Base-by-base conservation (phyloP, 1,140 invertebrate species). In the Pseudomyrmex dendroicus region DNA sequence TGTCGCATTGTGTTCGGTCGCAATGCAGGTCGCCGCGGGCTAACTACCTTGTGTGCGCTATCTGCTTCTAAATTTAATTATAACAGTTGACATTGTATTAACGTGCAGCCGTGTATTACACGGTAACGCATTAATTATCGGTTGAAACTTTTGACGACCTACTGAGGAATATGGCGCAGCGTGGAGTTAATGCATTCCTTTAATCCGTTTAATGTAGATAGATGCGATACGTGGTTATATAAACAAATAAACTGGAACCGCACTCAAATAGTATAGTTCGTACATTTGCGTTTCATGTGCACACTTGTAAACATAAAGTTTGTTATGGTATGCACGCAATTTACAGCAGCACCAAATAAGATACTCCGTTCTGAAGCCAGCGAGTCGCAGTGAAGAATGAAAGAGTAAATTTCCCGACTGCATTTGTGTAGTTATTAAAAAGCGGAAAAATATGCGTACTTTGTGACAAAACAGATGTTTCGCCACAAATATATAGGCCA, bases 61-160 rank as follows among this genome's bases (percentile, higher is more conserved):
- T 80, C 76, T 80, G 44, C 35, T 70, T 80, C 76, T 80, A 80
- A 80, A 80, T 80, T 80, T 80, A 80, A 80, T 80, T 80, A 80
- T 80, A 70, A 80, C 76, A 70, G 76, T 35, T 66, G 44, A 59
- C 66, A 59, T 72, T 72, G 76, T 57, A 72, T 72, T 80, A 80
- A 78, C 76, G 59, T 73, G 44, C 22, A 10, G 56, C 57, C 48
- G 61, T 59, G 66, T 80, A 35, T 35, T 35, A 35, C 70, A 80
- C 54, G 20, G 12, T 20, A 25, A 59, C 66, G 35, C 66, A 80
- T 70, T 80, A 70, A 80, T 80, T 80, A 80, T 80, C 54, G 66
- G 66, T 5, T 70, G 48, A 80, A 72, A 80, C 76, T 80, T 72
- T 80, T 80, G 76, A 80, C 76, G 76, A 80, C 66, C 20, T 13